These are phyloP conservation scores for Upupa epops DNA, from an alignment of 2,113 vertebrate species.

Conservation along the genomic window DNA sequence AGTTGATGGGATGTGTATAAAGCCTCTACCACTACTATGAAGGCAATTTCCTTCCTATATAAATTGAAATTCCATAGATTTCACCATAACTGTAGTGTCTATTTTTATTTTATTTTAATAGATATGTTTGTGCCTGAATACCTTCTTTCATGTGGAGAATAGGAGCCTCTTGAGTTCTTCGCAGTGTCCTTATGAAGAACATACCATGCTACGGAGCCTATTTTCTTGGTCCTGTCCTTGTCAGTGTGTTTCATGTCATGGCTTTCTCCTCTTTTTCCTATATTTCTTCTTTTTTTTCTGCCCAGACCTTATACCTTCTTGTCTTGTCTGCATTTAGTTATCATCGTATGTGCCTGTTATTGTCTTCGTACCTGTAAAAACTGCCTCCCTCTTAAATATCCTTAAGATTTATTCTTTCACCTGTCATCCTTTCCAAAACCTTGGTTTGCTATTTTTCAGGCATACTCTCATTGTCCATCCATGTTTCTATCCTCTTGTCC, in stretches of 20 bases:
- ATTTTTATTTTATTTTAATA: background rate
- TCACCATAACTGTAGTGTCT: background rate
- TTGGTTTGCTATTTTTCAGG: background rate
- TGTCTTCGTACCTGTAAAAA: background rate
- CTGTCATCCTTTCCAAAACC: background rate
- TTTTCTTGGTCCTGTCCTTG: background rate
- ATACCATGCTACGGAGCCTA: accelerated
- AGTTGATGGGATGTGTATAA: background rate
- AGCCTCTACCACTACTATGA: background rate
- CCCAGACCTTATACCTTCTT: background rate
- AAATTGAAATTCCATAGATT: background rate
- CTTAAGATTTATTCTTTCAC: background rate
- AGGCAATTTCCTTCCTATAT: background rate
- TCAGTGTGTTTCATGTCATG: background rate
- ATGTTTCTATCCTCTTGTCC: background rate
- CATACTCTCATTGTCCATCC: background rate
- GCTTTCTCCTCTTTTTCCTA: background rate
- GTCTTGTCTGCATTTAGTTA: background rate
- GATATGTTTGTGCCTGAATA: background rate
- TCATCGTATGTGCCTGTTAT: background rate
- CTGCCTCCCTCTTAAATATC: background rate
- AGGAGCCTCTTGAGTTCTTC: background rate
- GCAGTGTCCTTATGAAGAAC: background rate
- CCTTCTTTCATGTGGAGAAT: background rate
- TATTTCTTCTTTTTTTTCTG: background rate